Evolutionary conservation across 1,140 invertebrate genomes (phyloP), one percentile per base, ranked within the genome.

Genomic region (Batillaria attramentaria): DNA sequence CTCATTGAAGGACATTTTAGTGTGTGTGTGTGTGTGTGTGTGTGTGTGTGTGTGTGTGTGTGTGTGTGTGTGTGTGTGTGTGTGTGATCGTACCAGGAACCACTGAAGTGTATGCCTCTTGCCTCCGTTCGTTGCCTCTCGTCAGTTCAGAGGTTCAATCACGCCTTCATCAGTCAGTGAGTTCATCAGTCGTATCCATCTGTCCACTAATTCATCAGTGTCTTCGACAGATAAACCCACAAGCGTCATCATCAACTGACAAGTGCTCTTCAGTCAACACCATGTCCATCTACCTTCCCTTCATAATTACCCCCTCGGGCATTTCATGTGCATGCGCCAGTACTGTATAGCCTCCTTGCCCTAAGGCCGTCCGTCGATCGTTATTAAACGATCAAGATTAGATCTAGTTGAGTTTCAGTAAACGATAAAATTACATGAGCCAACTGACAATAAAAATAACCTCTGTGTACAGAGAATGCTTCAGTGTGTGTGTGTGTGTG

Each of bases 1-100:
- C 5, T 13, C 8, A 10, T 8, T 13, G 13, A 28, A n/a, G 57
- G 20, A 28, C 31, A 28, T 62, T 62, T 6, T 62, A 28, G 57
- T 62, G 8, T 62, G 57, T 62, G 6, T 62, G 57, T 62, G 57
- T 62, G 57, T 62, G 57, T 62, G 57, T 62, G 57, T 28, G 57
- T 62, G 57, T 62, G 57, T 62, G 57, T 28, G 57, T 62, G 57
- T 62, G 57, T 28, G 57, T 62, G 57, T 62, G 57, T 62, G 57
- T n/a, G 57, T 62, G 57, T 28, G 57, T 62, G 57, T 28, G 57
- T 62, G 57, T 28, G 57, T 62, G 57, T n/a, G 57, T n/a, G 57
- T 60, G 57, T 60, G 57, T 5, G 57, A n/a, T 8, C 4, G 24
- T 20, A 6, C 24, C 57, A 60, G 24, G 6, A 60, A 20, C 24